Base-by-base conservation (phyloP, 2,888 invertebrate genomes). In the Drosophila borealis region DNA sequence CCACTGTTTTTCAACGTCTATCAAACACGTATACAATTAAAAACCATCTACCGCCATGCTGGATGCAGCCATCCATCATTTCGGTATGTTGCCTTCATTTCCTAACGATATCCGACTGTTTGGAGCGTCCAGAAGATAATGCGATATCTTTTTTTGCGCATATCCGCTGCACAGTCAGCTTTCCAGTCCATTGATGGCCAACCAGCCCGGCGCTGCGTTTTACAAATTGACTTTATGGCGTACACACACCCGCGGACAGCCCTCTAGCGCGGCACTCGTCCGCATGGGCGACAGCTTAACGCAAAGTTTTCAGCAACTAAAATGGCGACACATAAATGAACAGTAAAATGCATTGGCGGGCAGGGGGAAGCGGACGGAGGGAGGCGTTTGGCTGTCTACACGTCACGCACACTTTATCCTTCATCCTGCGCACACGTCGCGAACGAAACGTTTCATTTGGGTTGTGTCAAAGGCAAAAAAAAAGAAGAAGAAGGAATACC, bases 181-280 rank as follows among this genome's bases (percentile, higher is more conserved):
- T 86, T 83, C 81, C 86, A 83, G 65, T 76, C 79, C 81, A 83
- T 86, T 86, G 86, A 77, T 75, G 82, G 56, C 67, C 82, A 73
- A 80, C 78, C 74, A 67, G 51, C 14, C 50, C 63, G 62, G 63
- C 56, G 61, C 53, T 67, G 66, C 65, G 68, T 70, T 84, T 81
- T 74, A 71, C 70, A 84, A 84, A 87, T 85, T 84, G 80, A 87
- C 87, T 84, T 87, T 80, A 73, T 79, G 80, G 67, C 74, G 56
- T 60, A 50, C 73, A 41, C 29, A 44, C 36, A 41, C 6, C 17
- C 5, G 41, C 8, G 1, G 37, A 25, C 39, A n/a, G 34, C 13
- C 36, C 46, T 9, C 5, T 13, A 4, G 14, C n/a, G 4, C 36
- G 21, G 11, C 50, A 29, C 21, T 37, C 49, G 46, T 33, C 45